phyloP scores from a whole-genome alignment of 2,797 vertebrate genomes.

The Phalanger gymnotis region DNA sequence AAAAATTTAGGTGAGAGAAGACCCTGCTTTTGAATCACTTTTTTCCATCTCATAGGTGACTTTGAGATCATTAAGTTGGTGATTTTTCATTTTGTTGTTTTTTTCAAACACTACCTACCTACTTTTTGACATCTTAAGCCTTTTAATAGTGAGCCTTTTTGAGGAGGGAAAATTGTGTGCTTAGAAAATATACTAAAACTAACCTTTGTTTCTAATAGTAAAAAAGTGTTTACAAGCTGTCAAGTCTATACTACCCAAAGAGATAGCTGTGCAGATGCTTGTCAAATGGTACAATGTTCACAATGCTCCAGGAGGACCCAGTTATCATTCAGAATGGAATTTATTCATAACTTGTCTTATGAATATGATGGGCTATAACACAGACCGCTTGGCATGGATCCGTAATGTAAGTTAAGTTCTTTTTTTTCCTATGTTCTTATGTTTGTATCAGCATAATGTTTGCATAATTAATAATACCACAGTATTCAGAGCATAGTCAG shows the following conservation, averaged over 20 bases:
- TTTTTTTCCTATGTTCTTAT: conserved; percentile 39
- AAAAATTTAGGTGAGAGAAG: background rate
- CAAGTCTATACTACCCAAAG: conserved; percentile 94
- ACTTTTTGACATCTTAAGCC: conserved; percentile 14
- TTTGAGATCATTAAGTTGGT: background rate
- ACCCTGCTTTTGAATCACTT: background rate
- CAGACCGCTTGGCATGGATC: conserved; percentile 94
- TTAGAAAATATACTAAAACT: conserved; percentile 51
- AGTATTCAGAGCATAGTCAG: background rate
- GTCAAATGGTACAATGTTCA: conserved; percentile 99
- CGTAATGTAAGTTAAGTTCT: conserved; percentile 88
- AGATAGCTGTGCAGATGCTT: conserved; percentile 94
- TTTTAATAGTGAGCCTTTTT: conserved; percentile 1
- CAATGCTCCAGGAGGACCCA: conserved; percentile 96
- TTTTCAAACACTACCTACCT: conserved; percentile 9
- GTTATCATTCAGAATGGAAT: conserved; percentile 95
- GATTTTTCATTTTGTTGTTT: background rate
- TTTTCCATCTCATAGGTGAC: background rate
- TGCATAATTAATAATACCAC: conserved; percentile 1
- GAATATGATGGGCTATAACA: conserved; percentile 99
- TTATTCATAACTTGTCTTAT: conserved; percentile 96
- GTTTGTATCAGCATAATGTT: background rate
- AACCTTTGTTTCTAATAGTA: conserved; percentile 84
- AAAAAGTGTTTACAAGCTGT: conserved; percentile 94
- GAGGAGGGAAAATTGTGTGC: conserved; percentile 12